A percentile compares a stretch with the other conserved stretches of the same genome.
These are phyloP conservation scores for Brachyrhaphis roseni DNA, from an alignment of 2,797 vertebrate species.

Conservation along the genomic window DNA sequence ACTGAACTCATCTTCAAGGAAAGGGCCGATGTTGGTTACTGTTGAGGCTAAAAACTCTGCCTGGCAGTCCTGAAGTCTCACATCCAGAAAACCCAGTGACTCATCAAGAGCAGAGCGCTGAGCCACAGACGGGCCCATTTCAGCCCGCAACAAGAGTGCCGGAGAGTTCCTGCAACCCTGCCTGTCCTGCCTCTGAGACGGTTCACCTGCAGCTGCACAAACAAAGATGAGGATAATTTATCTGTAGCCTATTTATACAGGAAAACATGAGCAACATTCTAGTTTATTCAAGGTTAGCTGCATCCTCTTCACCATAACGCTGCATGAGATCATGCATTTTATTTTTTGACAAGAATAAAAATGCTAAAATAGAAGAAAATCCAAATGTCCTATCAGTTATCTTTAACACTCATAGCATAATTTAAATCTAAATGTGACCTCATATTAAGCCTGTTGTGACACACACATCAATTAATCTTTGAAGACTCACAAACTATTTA, in stretches of 20 bases:
- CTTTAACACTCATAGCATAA: background rate
- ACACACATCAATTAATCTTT: background rate
- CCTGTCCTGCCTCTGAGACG: constrained; percentile 25
- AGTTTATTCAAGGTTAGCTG: background rate
- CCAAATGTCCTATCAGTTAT: background rate
- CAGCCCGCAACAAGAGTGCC: constrained; percentile 80
- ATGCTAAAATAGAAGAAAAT: background rate
- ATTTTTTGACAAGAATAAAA: background rate
- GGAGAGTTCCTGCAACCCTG: constrained; percentile 58
- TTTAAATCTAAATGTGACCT: background rate
- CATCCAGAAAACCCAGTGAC: constrained; percentile 84
- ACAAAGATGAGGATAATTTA: constrained; percentile 21
- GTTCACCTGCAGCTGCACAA: constrained; percentile 49
- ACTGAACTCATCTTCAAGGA: constrained; percentile 92
- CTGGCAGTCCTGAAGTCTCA: constrained; percentile 81
- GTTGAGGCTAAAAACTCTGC: constrained; percentile 87
- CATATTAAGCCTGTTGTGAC: background rate
- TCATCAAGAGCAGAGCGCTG: constrained; percentile 79
- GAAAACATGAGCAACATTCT: background rate
- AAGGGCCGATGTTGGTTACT: constrained; percentile 88
- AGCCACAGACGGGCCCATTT: constrained; percentile 83
- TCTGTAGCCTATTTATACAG: background rate
- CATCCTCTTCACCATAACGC: background rate
- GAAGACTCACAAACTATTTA: background rate
- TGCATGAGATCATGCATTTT: background rate